Evolutionary conservation across 2,888 invertebrate species (phyloP).

Genomic region (Tinea pellionella): DNA sequence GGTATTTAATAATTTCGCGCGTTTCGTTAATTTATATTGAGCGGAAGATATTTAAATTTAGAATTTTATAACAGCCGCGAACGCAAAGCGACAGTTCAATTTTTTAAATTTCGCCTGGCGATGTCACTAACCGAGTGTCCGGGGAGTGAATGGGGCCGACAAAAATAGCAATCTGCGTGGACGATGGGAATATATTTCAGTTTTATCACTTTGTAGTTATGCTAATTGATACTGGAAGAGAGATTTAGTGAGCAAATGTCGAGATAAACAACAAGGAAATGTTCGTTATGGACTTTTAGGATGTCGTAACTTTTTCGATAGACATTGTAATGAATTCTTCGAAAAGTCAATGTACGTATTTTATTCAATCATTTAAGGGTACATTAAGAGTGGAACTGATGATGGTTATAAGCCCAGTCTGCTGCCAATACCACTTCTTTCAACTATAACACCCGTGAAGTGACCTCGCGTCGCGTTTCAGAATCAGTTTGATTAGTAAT

Average conservation of each 20-base stretch:
- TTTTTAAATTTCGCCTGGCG: constrained; percentile 42
- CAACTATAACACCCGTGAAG: no score
- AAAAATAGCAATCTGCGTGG: constrained; percentile 31
- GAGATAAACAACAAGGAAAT: background rate
- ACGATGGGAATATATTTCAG: constrained; percentile 4
- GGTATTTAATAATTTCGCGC: no score
- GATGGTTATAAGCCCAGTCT: no score
- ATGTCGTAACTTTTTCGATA: background rate
- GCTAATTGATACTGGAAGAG: constrained; percentile 9
- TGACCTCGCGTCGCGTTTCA: no score
- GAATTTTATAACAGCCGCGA: constrained; percentile 57
- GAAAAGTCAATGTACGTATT: no score
- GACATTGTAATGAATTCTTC: background rate
- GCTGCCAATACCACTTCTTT: no score
- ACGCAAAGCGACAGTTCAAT: constrained; percentile 18
- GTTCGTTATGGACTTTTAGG: background rate
- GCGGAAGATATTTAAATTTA: constrained; percentile 54
- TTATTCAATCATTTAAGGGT: no score
- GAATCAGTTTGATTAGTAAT: no score
- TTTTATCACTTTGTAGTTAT: constrained; percentile 4
- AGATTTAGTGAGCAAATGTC: background rate
- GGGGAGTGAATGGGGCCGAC: constrained; percentile 46
- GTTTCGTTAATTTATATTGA: constrained; percentile 9
- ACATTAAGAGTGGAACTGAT: no score
- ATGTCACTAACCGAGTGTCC: constrained; percentile 45